Conservation (phyloP, 1,140 invertebrate species). For the Maniola jurtina region DNA sequence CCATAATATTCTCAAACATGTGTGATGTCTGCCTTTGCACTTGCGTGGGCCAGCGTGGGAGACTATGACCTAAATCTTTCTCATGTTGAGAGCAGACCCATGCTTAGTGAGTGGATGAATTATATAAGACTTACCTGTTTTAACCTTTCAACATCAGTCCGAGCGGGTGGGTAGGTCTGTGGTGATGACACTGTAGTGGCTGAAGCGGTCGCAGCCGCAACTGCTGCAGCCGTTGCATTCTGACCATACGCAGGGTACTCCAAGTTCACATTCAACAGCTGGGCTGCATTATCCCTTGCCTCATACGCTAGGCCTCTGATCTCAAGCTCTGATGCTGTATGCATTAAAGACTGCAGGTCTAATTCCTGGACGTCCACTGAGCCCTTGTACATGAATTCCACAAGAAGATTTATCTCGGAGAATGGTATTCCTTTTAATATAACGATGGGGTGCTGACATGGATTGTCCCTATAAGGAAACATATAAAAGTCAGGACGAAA, state of each 20-base stretch:
- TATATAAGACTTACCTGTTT: constrained; percentile 66
- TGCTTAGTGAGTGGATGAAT: background rate
- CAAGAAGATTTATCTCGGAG: constrained; percentile 84
- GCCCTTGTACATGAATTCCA: constrained; percentile 87
- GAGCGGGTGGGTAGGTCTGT: constrained; percentile 52
- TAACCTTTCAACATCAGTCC: constrained; percentile 74
- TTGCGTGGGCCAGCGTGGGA: no score
- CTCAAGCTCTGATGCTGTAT: constrained; percentile 83
- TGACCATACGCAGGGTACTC: constrained; percentile 71
- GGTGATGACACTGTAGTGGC: constrained; percentile 39
- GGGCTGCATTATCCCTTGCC: constrained; percentile 74
- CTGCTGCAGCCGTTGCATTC: constrained; percentile 41
- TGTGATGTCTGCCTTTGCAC: no score
- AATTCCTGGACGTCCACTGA: constrained; percentile 84
- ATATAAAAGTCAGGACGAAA: constrained; percentile 5
- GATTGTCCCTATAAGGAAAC: constrained; percentile 79
- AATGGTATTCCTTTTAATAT: constrained; percentile 84
- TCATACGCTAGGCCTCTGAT: constrained; percentile 80
- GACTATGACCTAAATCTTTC: no score
- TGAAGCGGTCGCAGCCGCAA: constrained; percentile 15
- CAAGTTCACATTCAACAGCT: constrained; percentile 74
- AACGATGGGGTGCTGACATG: constrained; percentile 86
- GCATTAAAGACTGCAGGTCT: constrained; percentile 83
- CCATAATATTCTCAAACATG: no score
- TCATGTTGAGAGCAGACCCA: no score